These are phyloP conservation scores for Papilio elwesi DNA, from an alignment of 2,888 invertebrate species.

Conservation along the genomic window DNA sequence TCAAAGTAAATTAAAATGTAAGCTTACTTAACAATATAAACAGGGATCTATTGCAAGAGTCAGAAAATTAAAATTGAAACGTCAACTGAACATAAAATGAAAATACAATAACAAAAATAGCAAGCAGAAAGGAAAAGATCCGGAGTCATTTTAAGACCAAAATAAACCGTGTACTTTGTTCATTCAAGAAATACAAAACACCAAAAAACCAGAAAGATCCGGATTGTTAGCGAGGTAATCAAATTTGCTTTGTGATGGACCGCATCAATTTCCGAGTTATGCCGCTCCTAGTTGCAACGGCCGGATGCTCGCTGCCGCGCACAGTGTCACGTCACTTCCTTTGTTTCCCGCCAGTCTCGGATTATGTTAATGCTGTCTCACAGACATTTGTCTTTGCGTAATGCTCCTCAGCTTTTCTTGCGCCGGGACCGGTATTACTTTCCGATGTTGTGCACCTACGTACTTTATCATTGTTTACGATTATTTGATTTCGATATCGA, in stretches of 20 bases:
- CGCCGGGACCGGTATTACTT: constrained; percentile 67
- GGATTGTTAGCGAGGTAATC: constrained; percentile 51
- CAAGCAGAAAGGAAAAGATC: not conserved
- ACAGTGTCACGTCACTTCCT: constrained; percentile 68
- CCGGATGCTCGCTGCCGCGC: constrained; percentile 57
- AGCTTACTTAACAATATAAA: not conserved
- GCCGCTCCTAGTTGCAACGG: constrained; percentile 48
- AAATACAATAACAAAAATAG: not conserved
- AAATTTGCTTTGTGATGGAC: constrained; percentile 61
- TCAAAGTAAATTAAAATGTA: not conserved
- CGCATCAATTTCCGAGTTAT: constrained; percentile 59
- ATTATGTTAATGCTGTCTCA: constrained; percentile 79
- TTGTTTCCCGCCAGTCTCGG: constrained; percentile 69
- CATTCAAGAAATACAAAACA: constrained; percentile 19
- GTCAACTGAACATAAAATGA: too few relatives aligned
- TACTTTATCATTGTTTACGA: constrained; percentile 67
- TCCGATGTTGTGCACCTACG: constrained; percentile 67
- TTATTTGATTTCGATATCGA: constrained; percentile 51
- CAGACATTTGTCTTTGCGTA: constrained; percentile 79
- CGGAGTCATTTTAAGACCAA: not conserved
- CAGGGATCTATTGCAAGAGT: not conserved
- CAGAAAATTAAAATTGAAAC: not conserved
- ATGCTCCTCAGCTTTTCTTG: constrained; percentile 66
- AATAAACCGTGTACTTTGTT: constrained; percentile 2
- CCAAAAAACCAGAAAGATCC: constrained; percentile 32